Evolutionary conservation across 1,140 invertebrate species (phyloP), one percentile per base, ranked within the genome.

Genomic region (Campodea augens): DNA sequence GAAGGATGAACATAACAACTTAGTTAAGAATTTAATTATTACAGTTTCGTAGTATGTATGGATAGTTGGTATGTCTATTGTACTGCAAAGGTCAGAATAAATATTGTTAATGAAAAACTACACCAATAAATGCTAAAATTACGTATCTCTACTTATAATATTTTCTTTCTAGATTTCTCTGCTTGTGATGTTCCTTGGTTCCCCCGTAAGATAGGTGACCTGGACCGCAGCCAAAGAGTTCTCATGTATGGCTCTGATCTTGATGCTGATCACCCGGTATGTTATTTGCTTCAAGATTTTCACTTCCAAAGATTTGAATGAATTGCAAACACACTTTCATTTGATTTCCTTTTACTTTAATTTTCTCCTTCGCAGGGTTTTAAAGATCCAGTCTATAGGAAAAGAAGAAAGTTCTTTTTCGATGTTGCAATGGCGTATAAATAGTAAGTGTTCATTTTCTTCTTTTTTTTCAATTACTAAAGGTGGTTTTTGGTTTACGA

Each of bases 211-310:
- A 95, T 98, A 32, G 71, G 76, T 3, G 95, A 98, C 54, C 62
- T 98, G 45, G 95, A 99, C 59, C 63, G 81, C 57, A 76, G 85
- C 1, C 85, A 89, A 57, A 81, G 88, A 52, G 93, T 99, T 0
- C 71, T 98, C 0, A 96, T 96, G 88, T 98, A 97, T 58, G 93
- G 95, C n/a, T 74, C 78, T 0, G 91, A 92, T 49, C 60, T 98
- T 38, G 93, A 99, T 57, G 90, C 93, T 13, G 95, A 99, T 63
- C 95, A 98, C 70, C 95, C 95, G 2, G 81, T 86, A 68, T 64
- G 67, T 61, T 15, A 32, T 15, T 32, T 32, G 27, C 15, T 32
- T 15, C 7, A 32, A 10, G 27, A 32, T 32, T 32, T 7, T 10
- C 7, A 32, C 27, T 32, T 32, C 7, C 7, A 32, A 10, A 15